Conservation (phyloP, 2,888 invertebrate genomes). For the Rhagonycha fulva region DNA sequence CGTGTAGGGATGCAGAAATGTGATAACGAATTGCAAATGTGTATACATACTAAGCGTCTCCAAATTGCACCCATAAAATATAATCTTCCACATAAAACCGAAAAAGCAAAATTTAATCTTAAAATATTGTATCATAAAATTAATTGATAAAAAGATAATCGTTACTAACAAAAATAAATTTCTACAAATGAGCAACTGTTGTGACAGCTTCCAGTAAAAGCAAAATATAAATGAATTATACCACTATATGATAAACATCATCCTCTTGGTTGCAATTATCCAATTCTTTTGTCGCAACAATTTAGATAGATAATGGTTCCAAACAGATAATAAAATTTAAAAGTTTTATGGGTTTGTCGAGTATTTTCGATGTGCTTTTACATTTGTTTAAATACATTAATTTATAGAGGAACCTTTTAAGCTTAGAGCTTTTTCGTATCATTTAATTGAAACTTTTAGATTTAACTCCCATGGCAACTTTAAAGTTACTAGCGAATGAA, state of each 20-base stretch:
- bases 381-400: not conserved
- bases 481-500: not conserved
- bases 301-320: not conserved
- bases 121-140: not conserved
- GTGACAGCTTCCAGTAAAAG: not conserved
- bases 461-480: not conserved
- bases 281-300: conserved; percentile 1
- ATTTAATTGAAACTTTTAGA: not conserved
- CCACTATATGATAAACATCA: not conserved
- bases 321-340: not conserved
- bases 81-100: not conserved
- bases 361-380: not conserved
- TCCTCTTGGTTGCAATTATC: not conserved
- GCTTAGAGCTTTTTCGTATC: not conserved
- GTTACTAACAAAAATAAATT: not conserved
- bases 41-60: not conserved
- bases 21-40: not conserved
- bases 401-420: not conserved
- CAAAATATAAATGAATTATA: not conserved
- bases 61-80: not conserved
- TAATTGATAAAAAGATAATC: not conserved
- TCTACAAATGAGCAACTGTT: not conserved
- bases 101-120: not conserved
- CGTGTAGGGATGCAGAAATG: conserved; percentile 10
- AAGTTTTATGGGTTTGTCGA: not conserved